phyloP scores from a whole-genome alignment of 2,113 vertebrate genomes.

The Heterotis niloticus region DNA sequence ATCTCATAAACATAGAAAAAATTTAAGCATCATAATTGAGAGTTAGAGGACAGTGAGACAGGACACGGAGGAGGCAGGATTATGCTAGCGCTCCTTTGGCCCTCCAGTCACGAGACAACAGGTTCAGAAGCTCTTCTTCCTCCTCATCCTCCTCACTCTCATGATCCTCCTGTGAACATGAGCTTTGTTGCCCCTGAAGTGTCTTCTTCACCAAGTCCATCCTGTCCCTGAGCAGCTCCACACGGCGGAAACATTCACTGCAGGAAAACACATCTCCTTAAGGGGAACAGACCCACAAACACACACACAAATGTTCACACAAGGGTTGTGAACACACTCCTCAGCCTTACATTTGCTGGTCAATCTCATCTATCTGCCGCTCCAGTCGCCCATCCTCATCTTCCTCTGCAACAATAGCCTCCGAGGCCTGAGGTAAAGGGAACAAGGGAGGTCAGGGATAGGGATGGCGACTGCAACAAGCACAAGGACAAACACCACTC shows the following conservation, averaged over 20 bases:
- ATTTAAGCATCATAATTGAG: neutral
- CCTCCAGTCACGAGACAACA: slow-evolving; percentile 87
- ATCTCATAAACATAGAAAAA: neutral
- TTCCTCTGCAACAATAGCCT: slow-evolving; percentile 93
- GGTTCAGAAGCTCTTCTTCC: slow-evolving; percentile 80
- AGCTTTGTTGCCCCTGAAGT: slow-evolving; percentile 47
- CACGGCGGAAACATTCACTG: slow-evolving; percentile 82
- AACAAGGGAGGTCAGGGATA: neutral
- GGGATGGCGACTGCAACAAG: too few species aligned
- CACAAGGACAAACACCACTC: neutral
- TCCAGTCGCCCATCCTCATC: slow-evolving; percentile 92
- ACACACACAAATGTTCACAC: neutral
- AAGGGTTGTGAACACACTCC: neutral
- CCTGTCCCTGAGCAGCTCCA: slow-evolving; percentile 80
- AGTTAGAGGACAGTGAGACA: neutral
- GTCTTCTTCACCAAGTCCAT: slow-evolving; percentile 75
- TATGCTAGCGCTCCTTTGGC: slow-evolving; percentile 87
- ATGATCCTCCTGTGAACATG: slow-evolving; percentile 38
- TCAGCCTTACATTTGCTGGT: slow-evolving; percentile 84
- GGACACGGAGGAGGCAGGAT: slow-evolving; percentile 8
- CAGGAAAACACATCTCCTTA: neutral
- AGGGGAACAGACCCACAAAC: neutral
- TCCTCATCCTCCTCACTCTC: slow-evolving; percentile 75
- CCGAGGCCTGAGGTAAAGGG: slow-evolving; percentile 70
- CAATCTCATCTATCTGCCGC: slow-evolving; percentile 92